Percentiles rank a stretch among this genome's conserved stretches.
These are phyloP conservation scores for Muntiacus reevesi DNA, from an alignment of 2,113 vertebrate genomes.

Conservation along the genomic window DNA sequence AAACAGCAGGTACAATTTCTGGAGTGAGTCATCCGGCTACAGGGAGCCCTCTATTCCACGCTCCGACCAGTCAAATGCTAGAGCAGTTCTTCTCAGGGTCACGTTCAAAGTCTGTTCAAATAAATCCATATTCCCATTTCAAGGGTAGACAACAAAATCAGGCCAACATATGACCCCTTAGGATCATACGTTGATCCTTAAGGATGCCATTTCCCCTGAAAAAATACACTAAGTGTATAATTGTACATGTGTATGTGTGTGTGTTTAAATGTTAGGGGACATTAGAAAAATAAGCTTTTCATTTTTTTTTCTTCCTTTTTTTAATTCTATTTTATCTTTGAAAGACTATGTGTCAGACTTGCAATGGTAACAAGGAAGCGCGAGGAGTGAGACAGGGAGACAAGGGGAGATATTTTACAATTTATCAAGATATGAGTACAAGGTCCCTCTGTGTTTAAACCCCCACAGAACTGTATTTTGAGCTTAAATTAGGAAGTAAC, in stretches of 20 bases:
- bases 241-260: not conserved
- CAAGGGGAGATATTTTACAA: not conserved
- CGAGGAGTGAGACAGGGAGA: not conserved
- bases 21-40: not conserved
- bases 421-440: not conserved
- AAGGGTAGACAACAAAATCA: not conserved
- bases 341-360: not conserved
- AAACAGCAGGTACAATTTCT: not conserved
- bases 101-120: not conserved
- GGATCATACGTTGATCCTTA: not conserved
- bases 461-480: not conserved
- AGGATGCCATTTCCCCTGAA: not conserved
- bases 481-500: not conserved
- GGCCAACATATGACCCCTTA: not conserved
- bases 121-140: not conserved
- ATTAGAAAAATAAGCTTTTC: not conserved
- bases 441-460: not conserved
- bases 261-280: not conserved
- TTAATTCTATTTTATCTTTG: not conserved
- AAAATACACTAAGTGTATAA: not conserved
- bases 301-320: not conserved
- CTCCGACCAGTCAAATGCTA: not conserved
- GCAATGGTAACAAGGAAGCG: not conserved
- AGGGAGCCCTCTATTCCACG: fast-evolving
- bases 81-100: not conserved